phyloP scores from a whole-genome alignment of 1,140 invertebrate genomes.

The Drosophila sproati region DNA sequence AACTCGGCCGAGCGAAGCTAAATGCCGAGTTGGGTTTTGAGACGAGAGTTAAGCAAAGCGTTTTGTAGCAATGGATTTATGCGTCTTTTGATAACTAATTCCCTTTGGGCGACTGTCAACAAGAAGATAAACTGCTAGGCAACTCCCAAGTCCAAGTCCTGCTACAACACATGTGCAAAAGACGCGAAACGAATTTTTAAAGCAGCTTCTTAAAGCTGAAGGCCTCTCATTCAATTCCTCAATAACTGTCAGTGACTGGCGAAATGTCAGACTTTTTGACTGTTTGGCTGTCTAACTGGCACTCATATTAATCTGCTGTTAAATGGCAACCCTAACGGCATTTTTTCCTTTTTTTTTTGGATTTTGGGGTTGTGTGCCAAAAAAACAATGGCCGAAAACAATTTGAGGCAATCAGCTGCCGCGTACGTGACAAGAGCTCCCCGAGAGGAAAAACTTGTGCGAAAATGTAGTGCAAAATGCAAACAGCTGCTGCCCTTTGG shows the following conservation, averaged over 20 bases:
- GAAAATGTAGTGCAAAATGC: conserved; percentile 60
- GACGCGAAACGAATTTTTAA: conserved; percentile 3
- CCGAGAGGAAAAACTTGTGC: conserved; percentile 25
- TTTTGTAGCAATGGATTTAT: conserved; percentile 72
- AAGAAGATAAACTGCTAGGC: conserved; percentile 75
- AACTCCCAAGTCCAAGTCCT: conserved; percentile 31
- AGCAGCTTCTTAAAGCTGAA: conserved; percentile 19
- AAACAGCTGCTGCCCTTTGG: conserved; percentile 66
- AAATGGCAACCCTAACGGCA: conserved; percentile 44
- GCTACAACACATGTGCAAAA: conserved; percentile 22
- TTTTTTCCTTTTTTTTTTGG: conserved; percentile 7
- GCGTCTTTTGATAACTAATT: conserved; percentile 81
- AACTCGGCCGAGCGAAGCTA: conserved; percentile 9
- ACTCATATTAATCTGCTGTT: conserved; percentile 62
- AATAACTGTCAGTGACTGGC: conserved; percentile 25
- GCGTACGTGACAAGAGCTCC: conserved; percentile 69
- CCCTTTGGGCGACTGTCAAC: conserved; percentile 78
- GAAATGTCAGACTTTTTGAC: conserved; percentile 20
- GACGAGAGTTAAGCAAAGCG: conserved; percentile 22
- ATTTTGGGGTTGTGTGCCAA: conserved; percentile 51
- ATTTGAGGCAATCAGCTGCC: conserved; percentile 75
- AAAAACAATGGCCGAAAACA: conserved; percentile 79
- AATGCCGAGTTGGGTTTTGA: conserved; percentile 5
- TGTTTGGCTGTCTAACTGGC: conserved; percentile 40
- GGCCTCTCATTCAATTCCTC: neutral